Percentiles rank a stretch among this genome's conserved stretches.
Conservation (phyloP, 2,797 vertebrate species). For the Typhlichthys subterraneus region DNA sequence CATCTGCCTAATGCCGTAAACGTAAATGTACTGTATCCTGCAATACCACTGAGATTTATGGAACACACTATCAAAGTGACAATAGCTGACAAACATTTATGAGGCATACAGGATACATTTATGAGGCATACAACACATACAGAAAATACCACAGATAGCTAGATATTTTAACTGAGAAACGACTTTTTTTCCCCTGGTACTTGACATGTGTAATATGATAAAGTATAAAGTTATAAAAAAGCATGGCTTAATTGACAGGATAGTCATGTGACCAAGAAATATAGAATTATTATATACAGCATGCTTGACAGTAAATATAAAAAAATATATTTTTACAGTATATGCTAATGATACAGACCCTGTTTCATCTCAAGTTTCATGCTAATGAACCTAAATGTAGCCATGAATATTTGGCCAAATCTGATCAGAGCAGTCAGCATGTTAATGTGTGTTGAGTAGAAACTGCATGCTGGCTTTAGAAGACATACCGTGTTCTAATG, state of each 20-base stretch:
- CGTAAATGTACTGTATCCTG: not conserved
- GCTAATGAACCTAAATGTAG: no score
- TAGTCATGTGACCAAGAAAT: slow-evolving; percentile 29
- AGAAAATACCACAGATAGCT: no score
- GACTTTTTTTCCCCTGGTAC: slow-evolving; percentile 16
- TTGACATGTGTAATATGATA: not conserved
- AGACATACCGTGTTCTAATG: not conserved
- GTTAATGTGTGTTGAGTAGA: no score
- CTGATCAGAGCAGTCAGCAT: no score
- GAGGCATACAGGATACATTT: not conserved
- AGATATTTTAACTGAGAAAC: slow-evolving; percentile 22
- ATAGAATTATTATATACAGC: slow-evolving; percentile 26
- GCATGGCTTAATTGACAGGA: slow-evolving; percentile 28
- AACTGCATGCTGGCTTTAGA: no score
- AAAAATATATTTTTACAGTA: slow-evolving; percentile 5
- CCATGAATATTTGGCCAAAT: no score
- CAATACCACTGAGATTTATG: slow-evolving; percentile 25
- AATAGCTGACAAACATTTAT: slow-evolving; percentile 15
- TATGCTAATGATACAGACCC: slow-evolving; percentile 15
- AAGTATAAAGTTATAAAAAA: not conserved
- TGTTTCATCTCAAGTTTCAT: not conserved
- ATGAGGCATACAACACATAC: no score
- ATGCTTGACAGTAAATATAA: not conserved
- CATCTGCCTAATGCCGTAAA: no score
- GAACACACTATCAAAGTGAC: slow-evolving; percentile 30